phyloP scores from a whole-genome alignment of 2,113 vertebrate species.

The Channa argus region DNA sequence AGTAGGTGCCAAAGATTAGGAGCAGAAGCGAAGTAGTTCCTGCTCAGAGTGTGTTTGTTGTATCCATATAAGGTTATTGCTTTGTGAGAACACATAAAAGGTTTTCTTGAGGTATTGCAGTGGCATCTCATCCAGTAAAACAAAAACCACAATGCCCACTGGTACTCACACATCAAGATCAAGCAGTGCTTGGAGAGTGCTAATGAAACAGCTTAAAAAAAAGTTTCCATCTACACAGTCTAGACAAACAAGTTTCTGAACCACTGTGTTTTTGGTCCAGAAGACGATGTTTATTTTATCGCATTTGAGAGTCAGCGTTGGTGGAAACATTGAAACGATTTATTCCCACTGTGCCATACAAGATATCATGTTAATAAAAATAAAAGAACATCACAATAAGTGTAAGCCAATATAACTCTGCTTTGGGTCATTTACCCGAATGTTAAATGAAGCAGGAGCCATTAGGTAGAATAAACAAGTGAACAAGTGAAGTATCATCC shows the following conservation, averaged over 20 bases:
- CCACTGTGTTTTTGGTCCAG: no score
- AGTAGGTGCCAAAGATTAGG: background rate
- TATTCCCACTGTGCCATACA: background rate
- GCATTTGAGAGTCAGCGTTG: background rate
- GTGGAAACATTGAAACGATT: background rate
- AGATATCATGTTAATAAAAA: conserved; percentile 4
- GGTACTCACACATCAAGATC: background rate
- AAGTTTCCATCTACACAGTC: background rate
- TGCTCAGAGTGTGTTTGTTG: background rate
- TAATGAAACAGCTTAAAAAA: background rate
- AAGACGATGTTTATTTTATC: background rate
- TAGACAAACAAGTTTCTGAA: background rate
- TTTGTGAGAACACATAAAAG: no score
- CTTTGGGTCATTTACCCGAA: background rate
- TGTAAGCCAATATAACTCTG: background rate
- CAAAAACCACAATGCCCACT: background rate
- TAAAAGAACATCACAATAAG: background rate
- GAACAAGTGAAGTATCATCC: background rate
- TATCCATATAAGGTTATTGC: no score
- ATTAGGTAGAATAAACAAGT: conserved; percentile 8
- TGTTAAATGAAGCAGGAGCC: conserved; percentile 7
- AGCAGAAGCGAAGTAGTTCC: background rate
- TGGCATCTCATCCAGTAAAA: background rate
- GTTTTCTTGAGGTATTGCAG: background rate
- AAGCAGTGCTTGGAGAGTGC: background rate